These are phyloP conservation scores for Andrena chrysosceles DNA, from an alignment of 2,888 invertebrate genomes.

Conservation along the genomic window DNA sequence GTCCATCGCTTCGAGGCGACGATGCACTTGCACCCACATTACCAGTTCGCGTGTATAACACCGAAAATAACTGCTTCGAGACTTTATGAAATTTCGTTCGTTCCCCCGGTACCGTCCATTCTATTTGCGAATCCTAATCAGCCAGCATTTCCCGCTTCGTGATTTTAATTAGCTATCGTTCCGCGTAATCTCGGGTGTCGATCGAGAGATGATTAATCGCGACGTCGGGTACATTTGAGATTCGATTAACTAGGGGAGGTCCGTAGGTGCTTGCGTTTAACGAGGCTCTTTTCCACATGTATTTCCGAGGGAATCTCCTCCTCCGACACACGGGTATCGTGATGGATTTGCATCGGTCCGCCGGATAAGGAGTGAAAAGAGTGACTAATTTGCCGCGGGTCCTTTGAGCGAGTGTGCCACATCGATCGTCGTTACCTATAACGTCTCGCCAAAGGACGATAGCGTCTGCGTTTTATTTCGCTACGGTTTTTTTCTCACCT, in stretches of 20 bases:
- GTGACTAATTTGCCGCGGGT: neutral
- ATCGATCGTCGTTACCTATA: constrained; percentile 27
- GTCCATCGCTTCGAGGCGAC: neutral
- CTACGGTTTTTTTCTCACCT: constrained; percentile 26
- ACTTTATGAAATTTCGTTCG: neutral
- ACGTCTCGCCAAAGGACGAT: neutral
- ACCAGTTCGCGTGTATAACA: neutral
- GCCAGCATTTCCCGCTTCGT: no score
- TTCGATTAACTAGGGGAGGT: neutral
- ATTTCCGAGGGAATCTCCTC: neutral
- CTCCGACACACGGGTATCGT: neutral
- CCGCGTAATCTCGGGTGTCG: neutral
- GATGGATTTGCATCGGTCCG: neutral
- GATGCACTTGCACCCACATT: neutral
- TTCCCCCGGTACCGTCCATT: neutral
- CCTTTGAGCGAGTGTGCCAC: neutral
- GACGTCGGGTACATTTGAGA: neutral
- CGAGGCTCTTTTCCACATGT: neutral
- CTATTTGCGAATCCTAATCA: neutral
- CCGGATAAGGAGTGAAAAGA: neutral
- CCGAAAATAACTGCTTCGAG: neutral
- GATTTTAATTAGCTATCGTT: neutral
- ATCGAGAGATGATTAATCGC: constrained; percentile 3
- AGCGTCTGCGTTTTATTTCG: constrained; percentile 9
- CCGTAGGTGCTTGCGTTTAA: neutral